Conservation (phyloP, 2,888 invertebrate genomes). For the Agrochola lota region DNA sequence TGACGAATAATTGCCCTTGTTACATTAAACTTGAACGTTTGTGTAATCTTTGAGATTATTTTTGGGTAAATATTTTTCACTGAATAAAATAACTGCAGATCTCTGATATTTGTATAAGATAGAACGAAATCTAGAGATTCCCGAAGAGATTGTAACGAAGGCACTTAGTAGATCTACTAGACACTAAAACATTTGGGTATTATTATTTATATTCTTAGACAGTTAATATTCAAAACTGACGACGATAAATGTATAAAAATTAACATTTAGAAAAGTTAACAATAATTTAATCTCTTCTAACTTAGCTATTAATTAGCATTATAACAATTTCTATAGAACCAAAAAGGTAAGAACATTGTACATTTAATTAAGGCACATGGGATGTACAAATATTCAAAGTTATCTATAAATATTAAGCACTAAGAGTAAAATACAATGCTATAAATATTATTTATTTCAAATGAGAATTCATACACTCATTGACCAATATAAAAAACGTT, state of each 20-base stretch:
- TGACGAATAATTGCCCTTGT: constrained; percentile 69
- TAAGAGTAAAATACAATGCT: constrained; percentile 84
- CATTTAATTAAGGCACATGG: constrained; percentile 88
- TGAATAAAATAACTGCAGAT: constrained; percentile 65
- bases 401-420: constrained; percentile 88
- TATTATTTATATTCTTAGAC: constrained; percentile 68
- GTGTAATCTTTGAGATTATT: constrained; percentile 67
- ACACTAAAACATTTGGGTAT: constrained; percentile 75
- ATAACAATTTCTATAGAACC: constrained; percentile 87
- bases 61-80: constrained; percentile 60
- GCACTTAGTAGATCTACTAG: constrained; percentile 75
- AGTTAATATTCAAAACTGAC: constrained; percentile 71
- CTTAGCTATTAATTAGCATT: constrained; percentile 85
- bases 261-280: constrained; percentile 89
- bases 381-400: constrained; percentile 81
- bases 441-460: constrained; percentile 78
- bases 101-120: constrained; percentile 68
- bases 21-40: constrained; percentile 63
- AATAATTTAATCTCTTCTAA: constrained; percentile 90
- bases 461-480: constrained; percentile 81
- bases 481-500: constrained; percentile 73
- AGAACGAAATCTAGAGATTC: constrained; percentile 82
- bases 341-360: constrained; percentile 86
- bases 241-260: constrained; percentile 80
- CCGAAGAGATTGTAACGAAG: constrained; percentile 84